Base-by-base conservation (phyloP, 2,797 vertebrate species). In the Danio tinwini region DNA sequence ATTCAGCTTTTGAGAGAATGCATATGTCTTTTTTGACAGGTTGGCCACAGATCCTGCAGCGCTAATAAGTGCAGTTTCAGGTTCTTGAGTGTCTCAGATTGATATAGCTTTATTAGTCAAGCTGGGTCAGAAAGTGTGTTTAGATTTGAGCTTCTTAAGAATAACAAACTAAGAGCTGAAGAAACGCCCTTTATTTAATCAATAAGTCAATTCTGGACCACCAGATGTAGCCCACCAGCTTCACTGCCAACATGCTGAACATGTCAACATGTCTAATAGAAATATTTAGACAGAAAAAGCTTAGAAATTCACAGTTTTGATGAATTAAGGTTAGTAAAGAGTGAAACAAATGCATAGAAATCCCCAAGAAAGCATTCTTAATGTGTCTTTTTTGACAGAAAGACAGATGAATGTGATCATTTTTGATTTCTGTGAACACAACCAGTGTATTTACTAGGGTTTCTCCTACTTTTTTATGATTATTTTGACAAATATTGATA, bases 231-330 rank as follows among this genome's bases (percentile, higher is more conserved):
- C 62, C 56, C 56, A 44, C 52, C 47, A 61, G 40, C 50, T 69
- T 29, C 21, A 3, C 62, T 69, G 5, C 78, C 87, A 89, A 71
- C 86, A 86, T 86, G 87, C 61, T 78, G 63, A 85, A 88, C 87
- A 86, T 84, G 89, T 90, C 84, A 90, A 85, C 74, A 76, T 76
- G 81, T 87, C 87, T 91, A 91, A 92, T 92, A 90, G 90, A 86
- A 86, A 85, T 29, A 29, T 29, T 29, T 29, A 29, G 29, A 29
- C 29, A 29, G 29, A 29, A 29, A 29, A 29, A 29, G 29, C 29
- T 29, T 29, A 29, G 29, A 1, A 29, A 29, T 29, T 3, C 1
- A 29, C 29, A 29, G 29, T 29, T 29, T 1, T 29, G 29, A 29
- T 29, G 29, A 29, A 29, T 29, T 29, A 29, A 29, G 3, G 1